These are phyloP conservation scores for Eulimnadia texana DNA, from an alignment of 1,140 invertebrate genomes.

Conservation along the genomic window DNA sequence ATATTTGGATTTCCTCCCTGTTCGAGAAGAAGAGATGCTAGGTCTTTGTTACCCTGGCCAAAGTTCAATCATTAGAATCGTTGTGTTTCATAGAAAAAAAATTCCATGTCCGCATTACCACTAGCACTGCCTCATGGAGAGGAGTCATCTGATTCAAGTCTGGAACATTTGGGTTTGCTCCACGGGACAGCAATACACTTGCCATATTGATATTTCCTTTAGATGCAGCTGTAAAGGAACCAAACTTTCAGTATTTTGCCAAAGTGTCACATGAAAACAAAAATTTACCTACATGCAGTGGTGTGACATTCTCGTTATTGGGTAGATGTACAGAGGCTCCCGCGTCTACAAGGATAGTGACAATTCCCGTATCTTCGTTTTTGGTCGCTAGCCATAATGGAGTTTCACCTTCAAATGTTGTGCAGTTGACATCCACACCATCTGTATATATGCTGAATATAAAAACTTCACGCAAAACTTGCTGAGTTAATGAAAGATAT, in stretches of 20 bases:
- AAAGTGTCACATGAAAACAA: neutral
- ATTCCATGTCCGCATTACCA: neutral
- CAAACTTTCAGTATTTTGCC: neutral
- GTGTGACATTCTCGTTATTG: neutral
- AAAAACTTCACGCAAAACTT: too few species aligned
- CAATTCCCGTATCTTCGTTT: neutral
- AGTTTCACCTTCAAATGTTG: too few species aligned
- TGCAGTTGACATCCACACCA: too few species aligned
- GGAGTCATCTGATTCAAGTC: neutral
- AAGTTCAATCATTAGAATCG: neutral
- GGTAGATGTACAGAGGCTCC: neutral
- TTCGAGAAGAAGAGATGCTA: neutral
- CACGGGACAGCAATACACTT: neutral
- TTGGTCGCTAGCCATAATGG: neutral
- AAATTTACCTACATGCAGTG: neutral
- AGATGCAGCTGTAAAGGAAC: neutral
- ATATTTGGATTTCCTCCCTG: neutral
- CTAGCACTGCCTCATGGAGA: neutral
- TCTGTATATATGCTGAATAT: too few species aligned
- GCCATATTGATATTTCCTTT: neutral
- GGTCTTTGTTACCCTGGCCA: neutral
- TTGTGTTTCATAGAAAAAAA: neutral
- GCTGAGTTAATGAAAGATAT: too few species aligned
- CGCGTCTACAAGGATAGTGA: neutral
- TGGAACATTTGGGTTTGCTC: neutral